Evolutionary conservation across 2,888 invertebrate species (phyloP), one percentile per base, ranked within the genome.

Genomic region (Cataglyphis altisquamis): DNA sequence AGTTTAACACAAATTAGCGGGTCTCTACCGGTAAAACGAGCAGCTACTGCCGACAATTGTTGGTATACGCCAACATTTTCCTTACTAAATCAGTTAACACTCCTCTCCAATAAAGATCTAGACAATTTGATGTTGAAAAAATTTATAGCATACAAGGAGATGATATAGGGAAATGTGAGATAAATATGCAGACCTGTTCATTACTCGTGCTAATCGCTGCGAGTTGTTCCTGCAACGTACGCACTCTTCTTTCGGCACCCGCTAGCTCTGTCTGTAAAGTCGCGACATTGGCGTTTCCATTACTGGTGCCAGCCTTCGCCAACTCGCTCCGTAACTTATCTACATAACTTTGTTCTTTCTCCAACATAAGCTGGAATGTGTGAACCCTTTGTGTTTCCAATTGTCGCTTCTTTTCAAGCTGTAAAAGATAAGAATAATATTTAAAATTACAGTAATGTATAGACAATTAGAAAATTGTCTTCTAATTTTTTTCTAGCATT

Each of bases 321-420:
- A 96, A 96, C 95, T 97, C 95, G 95, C 97, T 97, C 86, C 97
- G 96, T 85, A 98, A 95, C 91, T 97, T 96, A 91, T 98, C 97
- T 90, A 98, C 96, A 95, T 98, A 97, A 91, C 97, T 96, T 94
- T 97, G 97, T 92, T 98, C 98, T 92, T 98, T 97, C 92, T 98
- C 98, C 89, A 98, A 95, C 99, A 99, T 99, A 92, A 98, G 96
- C 90, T 97, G 97, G 88, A 98, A 96, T 25, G 98, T 98, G 94
- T 97, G 97, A 82, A 97, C 97, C 92, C 98, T 97, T 90, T 98
- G 97, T 82, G 97, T 96, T 93, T 98, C 98, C 94, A 98, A 95
- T 95, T 98, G 98, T 60, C 97, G 96, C 92, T 97, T 97, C 94
- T 98, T 98, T 93, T 98, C 98, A 91, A 97, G 96, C 98, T 98